These are phyloP conservation scores for Sinocyclocheilus anshuiensis DNA, from an alignment of 2,113 vertebrate genomes.

Conservation along the genomic window DNA sequence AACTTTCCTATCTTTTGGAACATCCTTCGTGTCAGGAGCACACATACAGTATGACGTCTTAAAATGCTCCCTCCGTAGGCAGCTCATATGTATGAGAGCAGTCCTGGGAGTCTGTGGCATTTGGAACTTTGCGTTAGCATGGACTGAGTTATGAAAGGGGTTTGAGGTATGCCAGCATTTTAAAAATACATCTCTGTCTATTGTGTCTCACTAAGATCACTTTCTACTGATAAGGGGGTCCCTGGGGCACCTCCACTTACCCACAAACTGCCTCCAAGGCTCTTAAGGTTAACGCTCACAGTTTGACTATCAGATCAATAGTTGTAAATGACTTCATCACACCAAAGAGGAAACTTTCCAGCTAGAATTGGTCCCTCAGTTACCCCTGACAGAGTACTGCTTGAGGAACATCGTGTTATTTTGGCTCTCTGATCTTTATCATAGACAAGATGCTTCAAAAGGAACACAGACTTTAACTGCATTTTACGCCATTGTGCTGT, in stretches of 20 bases:
- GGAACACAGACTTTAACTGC: conserved; percentile 24
- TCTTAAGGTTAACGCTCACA: conserved; percentile 73
- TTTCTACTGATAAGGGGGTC: conserved; percentile 67
- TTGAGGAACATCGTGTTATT: conserved; percentile 57
- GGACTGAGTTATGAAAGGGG: conserved; percentile 47
- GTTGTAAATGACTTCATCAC: conserved; percentile 78
- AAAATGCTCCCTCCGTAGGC: conserved; percentile 1
- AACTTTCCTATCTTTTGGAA: background rate
- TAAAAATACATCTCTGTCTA: conserved; percentile 68
- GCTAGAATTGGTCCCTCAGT: conserved; percentile 67
- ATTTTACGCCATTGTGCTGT: background rate
- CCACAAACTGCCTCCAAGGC: conserved; percentile 73
- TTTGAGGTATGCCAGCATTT: conserved; percentile 58
- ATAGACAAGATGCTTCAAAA: conserved; percentile 26
- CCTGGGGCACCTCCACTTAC: conserved; percentile 71
- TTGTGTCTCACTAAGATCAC: conserved; percentile 64
- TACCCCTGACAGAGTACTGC: conserved; percentile 61
- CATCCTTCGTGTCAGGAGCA: background rate
- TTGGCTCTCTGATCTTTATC: conserved; percentile 43
- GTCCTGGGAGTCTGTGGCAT: conserved; percentile 35
- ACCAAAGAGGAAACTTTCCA: conserved; percentile 69
- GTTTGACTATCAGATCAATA: conserved; percentile 79
- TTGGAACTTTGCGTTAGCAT: conserved; percentile 25
- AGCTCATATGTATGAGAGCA: conserved; percentile 14
- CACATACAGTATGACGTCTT: background rate